Percentiles rank a stretch among this genome's conserved stretches.
phyloP scores from a whole-genome alignment of 2,113 vertebrate species.

The Herpetotheres cachinnans region DNA sequence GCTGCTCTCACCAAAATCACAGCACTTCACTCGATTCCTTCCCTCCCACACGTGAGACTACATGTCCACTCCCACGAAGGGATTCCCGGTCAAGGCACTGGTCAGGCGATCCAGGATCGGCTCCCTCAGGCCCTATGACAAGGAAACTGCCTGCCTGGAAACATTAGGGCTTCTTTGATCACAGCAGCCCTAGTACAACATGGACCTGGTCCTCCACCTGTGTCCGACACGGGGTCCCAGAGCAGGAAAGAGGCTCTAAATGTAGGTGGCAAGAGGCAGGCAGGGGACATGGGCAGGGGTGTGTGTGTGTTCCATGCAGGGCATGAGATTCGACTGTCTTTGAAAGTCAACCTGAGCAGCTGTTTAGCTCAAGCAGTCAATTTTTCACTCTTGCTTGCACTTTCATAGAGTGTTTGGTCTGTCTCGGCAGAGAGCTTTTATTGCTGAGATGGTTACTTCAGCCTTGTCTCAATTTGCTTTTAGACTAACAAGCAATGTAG shows the following conservation, averaged over 20 bases:
- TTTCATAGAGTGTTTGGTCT: conserved; percentile 27
- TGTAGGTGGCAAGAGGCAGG: neutral
- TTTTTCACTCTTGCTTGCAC: conserved; percentile 30
- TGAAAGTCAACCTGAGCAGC: conserved; percentile 31
- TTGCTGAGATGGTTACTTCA: conserved; percentile 54
- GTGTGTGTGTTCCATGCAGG: neutral
- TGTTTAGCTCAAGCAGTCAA: conserved; percentile 8
- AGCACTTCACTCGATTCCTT: fast-evolving
- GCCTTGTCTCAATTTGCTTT: conserved; percentile 60
- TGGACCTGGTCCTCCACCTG: neutral
- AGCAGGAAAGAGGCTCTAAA: neutral
- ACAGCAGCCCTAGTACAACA: neutral
- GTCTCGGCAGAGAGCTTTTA: conserved; percentile 47
- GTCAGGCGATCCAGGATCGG: neutral
- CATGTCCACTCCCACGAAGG: fast-evolving
- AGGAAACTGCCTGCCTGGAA: neutral
- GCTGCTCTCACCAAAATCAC: neutral
- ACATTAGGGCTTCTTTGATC: neutral
- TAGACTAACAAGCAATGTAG: conserved; percentile 53
- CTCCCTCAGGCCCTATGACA: neutral
- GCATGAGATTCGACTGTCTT: neutral
- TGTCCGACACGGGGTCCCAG: neutral
- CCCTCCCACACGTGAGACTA: fast-evolving
- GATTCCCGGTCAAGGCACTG: neutral
- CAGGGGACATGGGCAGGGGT: neutral